Conservation (phyloP, 2,888 invertebrate genomes). For the Norana najaformis region DNA sequence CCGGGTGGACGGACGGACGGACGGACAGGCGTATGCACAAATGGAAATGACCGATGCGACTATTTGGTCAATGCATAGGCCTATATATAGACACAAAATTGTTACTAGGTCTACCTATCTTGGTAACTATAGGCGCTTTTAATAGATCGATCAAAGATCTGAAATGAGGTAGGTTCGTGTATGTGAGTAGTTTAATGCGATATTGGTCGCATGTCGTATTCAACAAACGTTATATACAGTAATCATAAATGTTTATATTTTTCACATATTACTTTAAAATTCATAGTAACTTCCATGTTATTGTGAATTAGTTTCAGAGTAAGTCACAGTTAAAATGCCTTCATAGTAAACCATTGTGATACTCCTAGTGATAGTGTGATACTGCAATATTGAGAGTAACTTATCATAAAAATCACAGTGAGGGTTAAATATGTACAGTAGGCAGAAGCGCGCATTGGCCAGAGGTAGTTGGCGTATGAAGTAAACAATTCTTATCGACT, state of each 20-base stretch:
- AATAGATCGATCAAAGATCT: neutral
- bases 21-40: no score
- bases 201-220: conserved; percentile 2
- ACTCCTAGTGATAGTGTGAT: no score
- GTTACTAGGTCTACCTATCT: neutral
- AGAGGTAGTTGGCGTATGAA: no score
- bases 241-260: no score
- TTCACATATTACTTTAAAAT: neutral
- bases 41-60: neutral
- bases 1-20: neutral
- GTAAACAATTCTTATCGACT: no score
- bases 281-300: neutral
- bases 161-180: neutral
- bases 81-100: neutral
- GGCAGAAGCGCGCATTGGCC: no score
- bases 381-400: no score
- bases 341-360: no score
- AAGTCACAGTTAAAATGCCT: no score
- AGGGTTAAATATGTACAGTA: no score
- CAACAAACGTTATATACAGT: neutral
- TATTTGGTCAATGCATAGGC: neutral
- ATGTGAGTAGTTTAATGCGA: neutral
- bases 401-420: no score
- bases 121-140: neutral
- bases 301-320: no score